phyloP scores from a whole-genome alignment of 2,797 vertebrate genomes.

The Malurus splendens region DNA sequence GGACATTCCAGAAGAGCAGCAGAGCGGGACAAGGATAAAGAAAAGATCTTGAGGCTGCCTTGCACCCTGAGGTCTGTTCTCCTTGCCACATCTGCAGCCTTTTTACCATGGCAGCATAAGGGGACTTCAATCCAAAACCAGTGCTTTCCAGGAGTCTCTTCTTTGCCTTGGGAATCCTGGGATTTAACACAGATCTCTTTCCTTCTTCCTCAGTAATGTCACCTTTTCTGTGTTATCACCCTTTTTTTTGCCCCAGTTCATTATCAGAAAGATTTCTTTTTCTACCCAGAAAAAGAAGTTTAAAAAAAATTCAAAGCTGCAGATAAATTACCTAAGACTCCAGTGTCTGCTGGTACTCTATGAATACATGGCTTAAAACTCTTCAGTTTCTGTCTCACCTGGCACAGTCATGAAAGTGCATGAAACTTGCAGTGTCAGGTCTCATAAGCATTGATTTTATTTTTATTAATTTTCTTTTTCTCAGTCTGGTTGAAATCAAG shows the following conservation, averaged over 20 bases:
- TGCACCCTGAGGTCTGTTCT: neutral
- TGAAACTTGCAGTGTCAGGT: neutral
- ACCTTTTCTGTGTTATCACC: neutral
- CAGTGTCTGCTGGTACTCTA: neutral
- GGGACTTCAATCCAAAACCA: neutral
- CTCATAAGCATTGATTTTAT: neutral
- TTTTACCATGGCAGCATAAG: neutral
- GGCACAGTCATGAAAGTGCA: neutral
- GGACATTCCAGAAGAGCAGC: neutral
- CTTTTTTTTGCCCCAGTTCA: fast-evolving
- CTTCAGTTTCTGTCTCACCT: neutral
- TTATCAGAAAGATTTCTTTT: neutral
- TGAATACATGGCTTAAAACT: neutral
- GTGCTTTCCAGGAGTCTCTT: neutral
- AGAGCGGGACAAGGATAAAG: neutral
- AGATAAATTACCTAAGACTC: neutral
- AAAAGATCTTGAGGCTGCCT: neutral
- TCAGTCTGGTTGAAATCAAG: neutral
- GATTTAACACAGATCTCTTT: neutral
- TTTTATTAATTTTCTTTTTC: neutral
- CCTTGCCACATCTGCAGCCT: neutral
- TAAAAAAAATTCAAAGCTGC: neutral
- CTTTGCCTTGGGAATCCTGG: neutral
- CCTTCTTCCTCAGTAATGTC: neutral
- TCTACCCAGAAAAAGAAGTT: neutral